Conservation (phyloP, 2,113 vertebrate species). For the Symphodus melops region DNA sequence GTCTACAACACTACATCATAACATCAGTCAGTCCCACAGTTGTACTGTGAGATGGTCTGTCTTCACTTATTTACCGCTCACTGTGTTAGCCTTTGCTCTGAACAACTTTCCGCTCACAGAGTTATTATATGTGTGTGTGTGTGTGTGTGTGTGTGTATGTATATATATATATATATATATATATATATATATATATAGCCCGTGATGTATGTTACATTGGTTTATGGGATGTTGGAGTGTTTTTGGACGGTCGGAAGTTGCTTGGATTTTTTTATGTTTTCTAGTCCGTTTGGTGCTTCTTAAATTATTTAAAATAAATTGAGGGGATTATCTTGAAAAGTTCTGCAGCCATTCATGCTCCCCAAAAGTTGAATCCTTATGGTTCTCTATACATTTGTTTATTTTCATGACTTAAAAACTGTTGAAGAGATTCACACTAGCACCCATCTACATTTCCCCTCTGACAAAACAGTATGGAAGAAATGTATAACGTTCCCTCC, state of each 20-base stretch:
- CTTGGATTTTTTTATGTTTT: not conserved
- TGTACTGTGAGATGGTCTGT: conserved; percentile 44
- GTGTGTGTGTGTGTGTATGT: too few species aligned
- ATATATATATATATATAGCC: too few species aligned
- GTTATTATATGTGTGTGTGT: too few species aligned
- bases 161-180: too few species aligned
- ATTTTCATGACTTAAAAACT: too few species aligned
- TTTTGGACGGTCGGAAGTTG: too few species aligned
- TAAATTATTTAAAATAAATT: too few species aligned
- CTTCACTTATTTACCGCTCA: conserved; percentile 65
- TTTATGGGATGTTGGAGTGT: conserved; percentile 5
- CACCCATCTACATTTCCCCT: too few species aligned
- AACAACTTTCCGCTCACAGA: conserved; percentile 43
- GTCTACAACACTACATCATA: not conserved
- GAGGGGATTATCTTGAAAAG: too few species aligned
- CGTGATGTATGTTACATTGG: not conserved
- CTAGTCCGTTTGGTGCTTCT: too few species aligned
- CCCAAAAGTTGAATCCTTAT: not conserved
- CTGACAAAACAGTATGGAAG: too few species aligned
- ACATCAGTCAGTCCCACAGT: conserved; percentile 49
- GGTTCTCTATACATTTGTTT: not conserved
- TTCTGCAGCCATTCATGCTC: not conserved
- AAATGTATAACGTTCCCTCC: too few species aligned
- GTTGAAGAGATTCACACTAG: not conserved
- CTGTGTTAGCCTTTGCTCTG: conserved; percentile 52